Evolutionary conservation across 1,140 invertebrate genomes (phyloP).

Genomic region (Caerostris darwini): DNA sequence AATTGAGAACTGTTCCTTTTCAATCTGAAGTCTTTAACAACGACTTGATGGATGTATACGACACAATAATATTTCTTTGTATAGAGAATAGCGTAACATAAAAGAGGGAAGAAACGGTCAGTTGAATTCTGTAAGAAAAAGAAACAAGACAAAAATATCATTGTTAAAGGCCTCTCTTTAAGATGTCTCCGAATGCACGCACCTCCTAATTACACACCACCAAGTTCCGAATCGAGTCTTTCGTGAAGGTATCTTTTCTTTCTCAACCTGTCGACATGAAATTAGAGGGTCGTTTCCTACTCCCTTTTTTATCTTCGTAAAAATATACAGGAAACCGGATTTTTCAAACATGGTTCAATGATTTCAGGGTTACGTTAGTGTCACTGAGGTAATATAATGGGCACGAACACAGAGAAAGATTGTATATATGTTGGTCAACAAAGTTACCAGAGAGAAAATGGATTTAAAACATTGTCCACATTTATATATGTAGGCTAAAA

Average conservation of each 20-base stretch:
- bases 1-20: not conserved
- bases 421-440: no score
- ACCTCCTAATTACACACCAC: slow-evolving; percentile 51
- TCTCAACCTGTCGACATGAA: slow-evolving; percentile 28
- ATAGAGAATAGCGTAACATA: not conserved
- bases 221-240: slow-evolving; percentile 14
- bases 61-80: not conserved
- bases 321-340: slow-evolving; percentile 59
- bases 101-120: not conserved
- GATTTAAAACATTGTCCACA: no score
- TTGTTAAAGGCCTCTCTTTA: slow-evolving; percentile 36
- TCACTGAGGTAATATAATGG: not conserved
- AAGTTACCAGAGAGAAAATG: no score
- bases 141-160: not conserved
- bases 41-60: not conserved
- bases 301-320: not conserved
- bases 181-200: not conserved
- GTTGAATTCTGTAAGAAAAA: slow-evolving; percentile 18
- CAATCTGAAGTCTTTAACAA: not conserved
- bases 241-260: slow-evolving; percentile 17
- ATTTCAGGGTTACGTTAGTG: slow-evolving; percentile 15
- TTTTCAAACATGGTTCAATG: slow-evolving; percentile 35
- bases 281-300: slow-evolving; percentile 36
- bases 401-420: not conserved
- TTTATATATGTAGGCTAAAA: no score